These are phyloP conservation scores for Pseudorhombus dupliciocellatus DNA, from an alignment of 2,113 vertebrate genomes.

Conservation along the genomic window DNA sequence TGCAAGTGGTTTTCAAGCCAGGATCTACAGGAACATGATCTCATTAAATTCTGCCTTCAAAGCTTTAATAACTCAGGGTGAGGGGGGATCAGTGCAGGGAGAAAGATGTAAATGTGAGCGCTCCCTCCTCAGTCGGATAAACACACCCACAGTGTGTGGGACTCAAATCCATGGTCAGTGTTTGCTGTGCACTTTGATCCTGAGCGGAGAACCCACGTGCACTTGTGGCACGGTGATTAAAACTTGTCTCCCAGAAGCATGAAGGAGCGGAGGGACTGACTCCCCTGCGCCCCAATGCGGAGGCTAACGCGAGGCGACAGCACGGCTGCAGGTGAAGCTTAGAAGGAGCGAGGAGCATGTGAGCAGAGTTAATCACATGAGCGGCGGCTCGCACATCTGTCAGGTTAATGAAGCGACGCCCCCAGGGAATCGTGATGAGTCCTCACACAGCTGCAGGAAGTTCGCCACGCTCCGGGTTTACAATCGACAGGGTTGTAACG, in stretches of 20 bases:
- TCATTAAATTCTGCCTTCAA: constrained; percentile 40
- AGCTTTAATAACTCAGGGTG: constrained; percentile 16
- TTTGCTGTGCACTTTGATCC: constrained; percentile 12
- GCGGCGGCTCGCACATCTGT: constrained; percentile 85
- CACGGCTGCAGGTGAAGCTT: constrained; percentile 84
- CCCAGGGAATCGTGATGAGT: constrained; percentile 87
- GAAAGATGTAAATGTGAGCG: constrained; percentile 20
- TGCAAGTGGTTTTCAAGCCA: constrained; percentile 27
- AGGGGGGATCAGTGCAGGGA: constrained; percentile 1
- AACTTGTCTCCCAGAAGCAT: constrained; percentile 12
- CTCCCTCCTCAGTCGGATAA: constrained; percentile 1
- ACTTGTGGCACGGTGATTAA: constrained; percentile 31
- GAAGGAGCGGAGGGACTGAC: background rate
- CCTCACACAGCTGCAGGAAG: constrained; percentile 89
- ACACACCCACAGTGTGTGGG: background rate
- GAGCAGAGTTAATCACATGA: constrained; percentile 80
- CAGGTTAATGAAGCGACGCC: constrained; percentile 91
- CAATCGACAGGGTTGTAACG: constrained; percentile 83
- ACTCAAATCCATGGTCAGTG: constrained; percentile 19
- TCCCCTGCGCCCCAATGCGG: constrained; percentile 57
- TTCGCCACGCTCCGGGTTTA: constrained; percentile 87
- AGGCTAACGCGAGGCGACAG: constrained; percentile 83
- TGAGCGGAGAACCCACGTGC: background rate
- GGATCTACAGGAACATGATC: constrained; percentile 16
- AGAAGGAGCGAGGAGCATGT: constrained; percentile 69